These are phyloP conservation scores for Erebia ligea DNA, from an alignment of 2,888 invertebrate species.

Conservation along the genomic window DNA sequence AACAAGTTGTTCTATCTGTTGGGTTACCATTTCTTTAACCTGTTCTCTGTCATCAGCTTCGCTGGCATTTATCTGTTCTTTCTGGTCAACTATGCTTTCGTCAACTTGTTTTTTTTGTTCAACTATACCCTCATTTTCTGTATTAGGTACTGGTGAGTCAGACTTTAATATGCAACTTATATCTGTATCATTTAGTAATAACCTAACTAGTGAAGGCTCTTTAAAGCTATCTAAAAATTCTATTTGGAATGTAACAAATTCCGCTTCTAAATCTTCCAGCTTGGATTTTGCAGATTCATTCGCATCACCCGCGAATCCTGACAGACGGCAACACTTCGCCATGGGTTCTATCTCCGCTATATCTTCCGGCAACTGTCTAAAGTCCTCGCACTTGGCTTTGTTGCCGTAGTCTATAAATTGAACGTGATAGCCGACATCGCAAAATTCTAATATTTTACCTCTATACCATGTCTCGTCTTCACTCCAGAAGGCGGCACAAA, in stretches of 20 bases:
- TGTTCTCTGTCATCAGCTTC: background rate
- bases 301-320: conserved; percentile 74
- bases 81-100: conserved; percentile 7
- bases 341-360: conserved; percentile 82
- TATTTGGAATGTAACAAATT: conserved; percentile 78
- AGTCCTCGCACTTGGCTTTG: conserved; percentile 83
- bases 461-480: conserved; percentile 88
- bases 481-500: conserved; percentile 86
- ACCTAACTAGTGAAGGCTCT: conserved; percentile 83
- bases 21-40: conserved; percentile 1
- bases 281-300: conserved; percentile 65
- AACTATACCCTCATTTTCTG: conserved; percentile 30
- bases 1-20: conserved; percentile 7
- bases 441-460: conserved; percentile 84
- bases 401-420: conserved; percentile 89
- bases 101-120: conserved; percentile 23
- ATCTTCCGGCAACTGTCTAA: conserved; percentile 85
- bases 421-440: conserved; percentile 82
- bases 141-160: conserved; percentile 29
- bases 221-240: conserved; percentile 84
- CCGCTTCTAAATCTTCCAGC: conserved; percentile 62
- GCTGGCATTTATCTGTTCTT: conserved; percentile 1
- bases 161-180: conserved; percentile 48
- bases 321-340: conserved; percentile 85
- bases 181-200: conserved; percentile 81